Evolutionary conservation across 2,888 invertebrate genomes (phyloP).

Genomic region (Lochmaea crataegi): DNA sequence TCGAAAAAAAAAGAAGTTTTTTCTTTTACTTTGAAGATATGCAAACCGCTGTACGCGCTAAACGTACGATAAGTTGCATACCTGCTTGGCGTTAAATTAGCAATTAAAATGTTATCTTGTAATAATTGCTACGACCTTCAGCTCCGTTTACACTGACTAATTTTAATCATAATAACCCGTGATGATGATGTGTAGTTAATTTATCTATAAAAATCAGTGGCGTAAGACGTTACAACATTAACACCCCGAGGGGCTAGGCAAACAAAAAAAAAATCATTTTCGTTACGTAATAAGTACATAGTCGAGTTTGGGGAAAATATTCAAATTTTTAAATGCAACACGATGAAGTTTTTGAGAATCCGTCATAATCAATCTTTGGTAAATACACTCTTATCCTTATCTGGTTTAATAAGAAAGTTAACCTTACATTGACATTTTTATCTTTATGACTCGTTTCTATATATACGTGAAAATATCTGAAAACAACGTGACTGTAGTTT

Average conservation of each 20-base stretch:
- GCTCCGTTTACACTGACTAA: conserved; percentile 23
- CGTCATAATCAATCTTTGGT: background rate
- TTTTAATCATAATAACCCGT: conserved; percentile 32
- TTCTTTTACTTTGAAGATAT: conserved; percentile 12
- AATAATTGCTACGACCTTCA: conserved; percentile 35
- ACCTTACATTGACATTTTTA: conserved; percentile 13
- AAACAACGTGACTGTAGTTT: background rate
- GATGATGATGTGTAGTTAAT: conserved; percentile 34
- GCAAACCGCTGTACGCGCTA: conserved; percentile 14
- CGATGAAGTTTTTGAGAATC: background rate
- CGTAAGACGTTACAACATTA: background rate
- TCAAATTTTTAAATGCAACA: background rate
- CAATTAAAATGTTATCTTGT: conserved; percentile 27
- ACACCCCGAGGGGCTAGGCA: background rate
- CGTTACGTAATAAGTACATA: too few species aligned
- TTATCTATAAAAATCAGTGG: conserved; percentile 22
- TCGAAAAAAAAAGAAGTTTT: too few species aligned
- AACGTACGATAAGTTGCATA: conserved; percentile 35
- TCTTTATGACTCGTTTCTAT: background rate
- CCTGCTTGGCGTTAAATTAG: conserved; percentile 32
- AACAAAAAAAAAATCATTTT: too few species aligned
- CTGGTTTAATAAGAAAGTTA: conserved; percentile 5
- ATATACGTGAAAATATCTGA: background rate
- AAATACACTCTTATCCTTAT: conserved; percentile 20
- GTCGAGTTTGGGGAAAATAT: too few species aligned